Evolutionary conservation across 1,140 invertebrate genomes (phyloP), one percentile per base, ranked within the genome.

Genomic region (Meteorus sp.): DNA sequence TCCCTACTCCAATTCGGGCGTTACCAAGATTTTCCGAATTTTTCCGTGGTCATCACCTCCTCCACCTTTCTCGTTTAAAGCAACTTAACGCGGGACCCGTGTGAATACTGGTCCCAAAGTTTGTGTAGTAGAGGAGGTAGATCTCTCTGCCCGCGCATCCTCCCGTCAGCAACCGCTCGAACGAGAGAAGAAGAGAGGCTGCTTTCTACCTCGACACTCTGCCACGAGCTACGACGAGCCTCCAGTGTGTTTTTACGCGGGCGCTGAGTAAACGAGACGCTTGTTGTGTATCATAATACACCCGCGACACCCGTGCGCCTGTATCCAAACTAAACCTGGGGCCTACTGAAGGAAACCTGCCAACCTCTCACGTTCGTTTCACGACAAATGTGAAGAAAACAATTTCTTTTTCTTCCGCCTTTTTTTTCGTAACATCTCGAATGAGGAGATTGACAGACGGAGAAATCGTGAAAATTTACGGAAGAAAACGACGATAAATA

Each of bases 271-370:
- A 78, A 78, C 76, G 73, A 69, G 67, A 64, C 63, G 62, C 71
- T 73, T 78, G 76, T 78, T 78, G 75, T 78, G 76, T 78, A 78
- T 78, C 74, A 78, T 78, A 78, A 78, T 78, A 78, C 55, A 67
- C 61, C 31, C 50, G 50, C 31, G 31, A 35, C 50, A 31, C 50
- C 50, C 22, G 33, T 17, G 25, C 25, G 29, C n/a, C n/a, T n/a
- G 11, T 6, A 33, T 33, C 29, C 29, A 33, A 33, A n/a, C n/a
- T n/a, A n/a, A n/a, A n/a, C n/a, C n/a, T n/a, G n/a, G n/a, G n/a
- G n/a, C n/a, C n/a, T n/a, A n/a, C n/a, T n/a, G n/a, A n/a, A n/a
- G n/a, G n/a, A n/a, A n/a, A n/a, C n/a, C n/a, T n/a, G n/a, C n/a
- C n/a, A n/a, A n/a, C n/a, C n/a, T n/a, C n/a, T n/a, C n/a, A n/a